Conservation (phyloP, 2,797 vertebrate genomes). For the Enteromius paludinosus region DNA sequence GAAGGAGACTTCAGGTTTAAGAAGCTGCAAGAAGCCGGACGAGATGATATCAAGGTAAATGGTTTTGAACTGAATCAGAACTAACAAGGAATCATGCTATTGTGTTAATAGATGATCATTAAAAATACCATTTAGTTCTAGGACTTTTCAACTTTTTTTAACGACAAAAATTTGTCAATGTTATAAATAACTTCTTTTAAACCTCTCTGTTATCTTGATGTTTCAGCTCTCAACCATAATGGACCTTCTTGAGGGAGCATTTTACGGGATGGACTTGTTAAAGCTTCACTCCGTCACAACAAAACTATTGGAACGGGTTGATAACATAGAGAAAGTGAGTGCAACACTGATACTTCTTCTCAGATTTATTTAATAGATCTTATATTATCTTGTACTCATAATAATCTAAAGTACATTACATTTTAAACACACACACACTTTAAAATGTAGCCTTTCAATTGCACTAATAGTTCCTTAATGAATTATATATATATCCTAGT, state of each 20-base stretch:
- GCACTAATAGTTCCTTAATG: too few relatives aligned
- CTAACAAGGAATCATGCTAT: neutral
- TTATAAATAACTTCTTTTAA: neutral
- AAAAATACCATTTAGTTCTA: neutral
- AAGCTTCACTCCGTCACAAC: slow-evolving; percentile 92
- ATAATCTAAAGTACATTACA: too few relatives aligned
- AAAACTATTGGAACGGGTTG: slow-evolving; percentile 87
- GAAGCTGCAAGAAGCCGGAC: slow-evolving; percentile 87
- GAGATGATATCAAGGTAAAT: slow-evolving; percentile 87
- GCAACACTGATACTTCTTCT: too few relatives aligned
- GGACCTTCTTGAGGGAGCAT: slow-evolving; percentile 89
- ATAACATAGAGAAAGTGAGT: slow-evolving; percentile 89
- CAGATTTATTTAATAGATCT: too few relatives aligned
- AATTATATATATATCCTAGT: too few relatives aligned
- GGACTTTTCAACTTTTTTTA: neutral
- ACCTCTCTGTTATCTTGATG: slow-evolving; percentile 11
- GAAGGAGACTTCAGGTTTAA: slow-evolving; percentile 91
- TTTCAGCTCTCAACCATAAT: slow-evolving; percentile 86
- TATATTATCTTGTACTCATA: too few relatives aligned
- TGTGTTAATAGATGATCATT: neutral
- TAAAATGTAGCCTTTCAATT: too few relatives aligned
- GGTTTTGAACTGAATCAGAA: neutral
- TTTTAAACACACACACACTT: too few relatives aligned
- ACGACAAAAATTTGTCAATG: neutral
- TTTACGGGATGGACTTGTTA: slow-evolving; percentile 91